Conservation (phyloP, 2,113 vertebrate species). For the Dasypus novemcinctus region DNA sequence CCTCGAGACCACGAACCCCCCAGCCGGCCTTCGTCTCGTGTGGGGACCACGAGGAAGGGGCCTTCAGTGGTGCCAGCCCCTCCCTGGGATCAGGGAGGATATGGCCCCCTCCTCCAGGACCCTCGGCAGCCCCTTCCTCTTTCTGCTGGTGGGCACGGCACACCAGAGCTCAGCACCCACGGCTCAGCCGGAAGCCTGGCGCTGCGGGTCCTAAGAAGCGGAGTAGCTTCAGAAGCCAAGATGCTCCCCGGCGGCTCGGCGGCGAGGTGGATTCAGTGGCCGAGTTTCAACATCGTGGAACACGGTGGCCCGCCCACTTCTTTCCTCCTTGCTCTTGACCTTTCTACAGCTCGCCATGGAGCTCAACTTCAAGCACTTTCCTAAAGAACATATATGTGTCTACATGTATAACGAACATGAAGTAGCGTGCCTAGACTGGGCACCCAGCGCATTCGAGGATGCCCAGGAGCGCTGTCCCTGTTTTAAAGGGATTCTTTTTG, state of each 20-base stretch:
- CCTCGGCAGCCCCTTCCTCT: not conserved
- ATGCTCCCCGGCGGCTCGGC: accelerated
- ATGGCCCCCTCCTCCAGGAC: accelerated
- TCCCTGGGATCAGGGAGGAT: accelerated
- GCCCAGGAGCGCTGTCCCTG: not conserved
- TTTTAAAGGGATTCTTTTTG: not conserved
- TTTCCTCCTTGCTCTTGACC: not conserved
- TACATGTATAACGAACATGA: accelerated
- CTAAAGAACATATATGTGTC: not conserved
- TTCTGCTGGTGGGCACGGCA: not conserved
- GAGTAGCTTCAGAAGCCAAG: not conserved
- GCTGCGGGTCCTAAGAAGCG: accelerated
- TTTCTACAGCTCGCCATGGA: too few relatives aligned
- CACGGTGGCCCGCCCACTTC: accelerated
- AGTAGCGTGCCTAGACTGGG: not conserved
- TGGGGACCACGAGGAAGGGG: not conserved
- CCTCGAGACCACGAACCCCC: not conserved
- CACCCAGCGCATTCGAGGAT: accelerated
- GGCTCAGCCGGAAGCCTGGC: not conserved
- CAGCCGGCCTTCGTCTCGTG: accelerated
- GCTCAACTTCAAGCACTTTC: not conserved
- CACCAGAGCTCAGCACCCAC: not conserved
- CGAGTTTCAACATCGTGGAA: accelerated
- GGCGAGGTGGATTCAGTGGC: accelerated
- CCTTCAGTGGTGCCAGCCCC: not conserved